Base-by-base conservation (phyloP, 2,113 vertebrate species). In the Tretioscincus oriximinensis region DNA sequence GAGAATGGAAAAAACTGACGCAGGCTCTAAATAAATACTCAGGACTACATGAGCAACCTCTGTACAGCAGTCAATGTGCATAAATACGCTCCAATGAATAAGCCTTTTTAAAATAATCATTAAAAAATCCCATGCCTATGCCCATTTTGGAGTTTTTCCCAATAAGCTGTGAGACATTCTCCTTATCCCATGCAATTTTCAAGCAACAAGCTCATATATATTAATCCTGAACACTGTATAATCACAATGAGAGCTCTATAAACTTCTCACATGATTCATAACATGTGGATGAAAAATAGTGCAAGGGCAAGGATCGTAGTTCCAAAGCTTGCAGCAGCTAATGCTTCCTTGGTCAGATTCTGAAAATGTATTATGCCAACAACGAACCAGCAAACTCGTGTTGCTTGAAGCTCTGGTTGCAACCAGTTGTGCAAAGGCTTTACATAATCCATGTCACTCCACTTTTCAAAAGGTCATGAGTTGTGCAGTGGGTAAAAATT, bases 181-280 rank as follows among this genome's bases (percentile, higher is more conserved):
- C 77, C 84, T 81, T 51, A 28, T 82, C 16, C 22, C 86, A 88
- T 88, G 87, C 89, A 12, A 65, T 83, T 90, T 89, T 84, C 88
- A 91, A 91, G 81, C 89, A 91, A 91, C 86, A 67, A 76, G 74
- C 45, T 81, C 5, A 10, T 76, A 51, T 77, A 76, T 89, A 89
- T 81, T 63, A 71, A 84, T 64, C 60, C 72, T 85, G 76, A 77
- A 80, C 84, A 84, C 41, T 26, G 28, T 60, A 47, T 67, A 83
- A 65, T 69, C 66, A 71, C 51, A 65, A 61, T 26, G 67, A 88
- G 74, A 83, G 86, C 84, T 73, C 86, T 70, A 71, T 71, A 29
- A 75, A 75, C 67, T 77, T 67, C n/a, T 79, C 76, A 77, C 60
- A 88, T 69, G 77, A 72, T 68, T 73, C 18, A 69, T 83, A 88